Evolutionary conservation across 2,113 vertebrate genomes (phyloP).

Genomic region (Psettodes erumei): DNA sequence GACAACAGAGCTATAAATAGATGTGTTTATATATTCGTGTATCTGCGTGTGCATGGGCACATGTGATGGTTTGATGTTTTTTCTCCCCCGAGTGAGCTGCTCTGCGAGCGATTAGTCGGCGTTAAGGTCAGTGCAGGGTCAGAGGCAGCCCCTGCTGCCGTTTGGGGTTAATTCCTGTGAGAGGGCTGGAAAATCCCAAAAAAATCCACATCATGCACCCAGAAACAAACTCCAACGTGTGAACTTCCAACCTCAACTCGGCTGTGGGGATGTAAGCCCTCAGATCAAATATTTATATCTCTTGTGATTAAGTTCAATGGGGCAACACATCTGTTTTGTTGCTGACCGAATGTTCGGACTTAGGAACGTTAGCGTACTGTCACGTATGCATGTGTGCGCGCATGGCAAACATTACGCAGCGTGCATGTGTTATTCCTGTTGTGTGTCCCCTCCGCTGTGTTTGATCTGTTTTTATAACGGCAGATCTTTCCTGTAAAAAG

Average conservation of each 20-base stretch:
- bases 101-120: slow-evolving; percentile 10
- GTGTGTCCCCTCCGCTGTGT: slow-evolving; percentile 10
- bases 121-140: slow-evolving; percentile 33
- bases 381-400: not conserved
- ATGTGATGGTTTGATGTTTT: slow-evolving; percentile 6
- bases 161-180: slow-evolving; percentile 53
- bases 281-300: slow-evolving; percentile 70
- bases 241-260: slow-evolving; percentile 61
- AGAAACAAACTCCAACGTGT: slow-evolving; percentile 51
- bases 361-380: slow-evolving; percentile 6
- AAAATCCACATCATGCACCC: slow-evolving; percentile 63
- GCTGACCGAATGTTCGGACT: slow-evolving; percentile 36
- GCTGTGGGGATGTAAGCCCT: slow-evolving; percentile 63
- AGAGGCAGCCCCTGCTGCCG: slow-evolving; percentile 22
- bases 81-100: slow-evolving; percentile 18
- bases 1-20: slow-evolving; percentile 9
- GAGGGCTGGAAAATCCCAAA: slow-evolving; percentile 44
- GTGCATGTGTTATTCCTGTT: slow-evolving; percentile 14
- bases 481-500: slow-evolving; percentile 66
- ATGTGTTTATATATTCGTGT: slow-evolving; percentile 3
- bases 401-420: too few relatives aligned
- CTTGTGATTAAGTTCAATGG: slow-evolving; percentile 67
- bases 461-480: slow-evolving; percentile 52
- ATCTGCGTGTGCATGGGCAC: slow-evolving; percentile 6
- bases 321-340: slow-evolving; percentile 55